These are phyloP conservation scores for Anarhynchus alexandrinus DNA, from an alignment of 2,113 vertebrate genomes.

Conservation along the genomic window DNA sequence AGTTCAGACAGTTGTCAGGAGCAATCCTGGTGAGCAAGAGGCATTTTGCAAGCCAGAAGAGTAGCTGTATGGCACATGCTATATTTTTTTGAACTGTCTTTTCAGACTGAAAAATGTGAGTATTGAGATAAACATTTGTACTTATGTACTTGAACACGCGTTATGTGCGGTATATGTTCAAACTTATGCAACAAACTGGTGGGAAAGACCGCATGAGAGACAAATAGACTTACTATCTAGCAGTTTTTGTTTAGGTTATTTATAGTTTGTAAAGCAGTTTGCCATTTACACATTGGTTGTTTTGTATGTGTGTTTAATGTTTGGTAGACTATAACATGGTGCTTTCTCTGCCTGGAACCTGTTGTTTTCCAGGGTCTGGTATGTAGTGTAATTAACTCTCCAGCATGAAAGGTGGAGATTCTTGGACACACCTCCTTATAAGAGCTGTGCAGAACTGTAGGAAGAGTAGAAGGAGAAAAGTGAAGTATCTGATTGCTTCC, in stretches of 20 bases:
- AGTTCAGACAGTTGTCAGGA: not conserved
- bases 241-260: not conserved
- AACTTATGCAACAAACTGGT: not conserved
- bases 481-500: not conserved
- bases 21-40: not conserved
- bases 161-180: accelerated
- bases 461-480: not conserved
- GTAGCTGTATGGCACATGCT: accelerated
- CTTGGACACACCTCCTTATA: not conserved
- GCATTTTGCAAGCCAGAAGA: not conserved
- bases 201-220: not conserved
- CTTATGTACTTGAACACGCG: accelerated
- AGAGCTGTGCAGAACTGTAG: not conserved
- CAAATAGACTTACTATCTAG: not conserved
- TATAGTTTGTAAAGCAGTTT: not conserved
- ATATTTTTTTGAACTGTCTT: not conserved
- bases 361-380: not conserved
- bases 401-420: not conserved
- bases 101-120: not conserved
- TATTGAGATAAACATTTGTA: not conserved
- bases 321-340: not conserved
- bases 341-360: not conserved
- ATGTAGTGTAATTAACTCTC: not conserved
- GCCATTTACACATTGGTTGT: not conserved
- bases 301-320: not conserved